Base-by-base conservation (phyloP, 2,888 invertebrate genomes). In the Patella pellucida region DNA sequence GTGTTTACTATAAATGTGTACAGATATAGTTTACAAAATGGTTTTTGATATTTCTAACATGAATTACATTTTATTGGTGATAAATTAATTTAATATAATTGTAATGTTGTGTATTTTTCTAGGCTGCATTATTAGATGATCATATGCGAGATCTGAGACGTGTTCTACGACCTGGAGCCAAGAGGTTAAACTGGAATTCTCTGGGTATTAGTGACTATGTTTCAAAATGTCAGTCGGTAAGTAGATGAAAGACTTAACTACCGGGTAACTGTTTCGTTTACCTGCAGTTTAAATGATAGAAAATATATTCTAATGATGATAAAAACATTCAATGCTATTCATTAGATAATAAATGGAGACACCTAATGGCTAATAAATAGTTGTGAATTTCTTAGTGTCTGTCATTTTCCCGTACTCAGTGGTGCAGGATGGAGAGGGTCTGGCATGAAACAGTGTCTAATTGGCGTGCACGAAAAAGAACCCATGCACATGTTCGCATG, bases 101-200 rank as follows among this genome's bases (percentile, higher is more conserved):
- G 23, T n/a, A 69, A 31, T 27, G 2, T 31, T 16, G 52, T 56
- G 27, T 72, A 19, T 76, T 68, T 74, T 73, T 77, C 19, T 79
- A 89, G 89, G 84, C 86, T 73, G 81, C 83, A 68, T 79, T 91
- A 52, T 78, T 91, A 50, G 89, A 88, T 71, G 89, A 90, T 62
- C 89, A 91, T 78, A 86, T 90, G 75, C 81, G 83, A 74, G 89
- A 90, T 19, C 76, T 91, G 69, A 83, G 89, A 19, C 83, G 91
- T 51, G 88, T 89, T 23, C 87, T 91, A 77, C 93, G 95, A 85
- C 96, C 96, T 3, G 97, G 97, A 0, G 92, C 96, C 0, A 94
- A 94, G 3, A 93, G 96, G 51, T 94, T 96, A 75, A 95, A 95
- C 69, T 97, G 97, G 97, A 95, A 94, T 79, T 95, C 96, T 0